Base-by-base conservation (phyloP, 2,888 invertebrate species). In the Hypselothyrea guttata region DNA sequence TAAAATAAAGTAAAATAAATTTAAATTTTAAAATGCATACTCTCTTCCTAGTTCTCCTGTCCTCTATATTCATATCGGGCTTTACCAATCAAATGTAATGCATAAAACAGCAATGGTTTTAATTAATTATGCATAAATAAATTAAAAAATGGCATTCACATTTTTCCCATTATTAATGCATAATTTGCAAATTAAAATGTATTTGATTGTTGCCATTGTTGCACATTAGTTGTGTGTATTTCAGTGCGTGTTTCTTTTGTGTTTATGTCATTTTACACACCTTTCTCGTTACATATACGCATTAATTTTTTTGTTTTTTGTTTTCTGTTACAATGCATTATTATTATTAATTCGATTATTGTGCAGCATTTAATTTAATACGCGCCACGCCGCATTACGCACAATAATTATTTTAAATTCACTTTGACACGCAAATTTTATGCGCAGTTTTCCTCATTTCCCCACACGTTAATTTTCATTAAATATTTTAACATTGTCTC, bases 351-450 rank as follows among this genome's bases (percentile, higher is more conserved):
- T 77, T 71, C 77, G 75, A 64, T 79, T 78, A 84, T 82, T 84
- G 83, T 84, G 69, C 53, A 45, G 75, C 85, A 78, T 82, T 82
- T 84, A 82, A 82, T 82, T 82, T 82, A 82, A 82, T 82, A 84
- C 79, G 59, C 71, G 68, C 61, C 65, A 68, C 49, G 81, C 63
- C 75, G 68, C 78, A 84, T 84, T 71, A 82, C 83, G 75, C 59
- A 55, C 74, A 66, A 79, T 84, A 82, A 82, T 82, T 82, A 82
- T 82, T 84, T 82, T 82, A 82, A 82, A 82, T 82, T 84, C 81
- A 75, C 73, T 82, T 82, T 82, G 81, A 82, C 81, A 84, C 74
- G 81, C 74, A 49, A 57, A 68, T 72, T 68, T 64, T 44, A 40
- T 47, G 22, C 41, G 28, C 38, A 38, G 9, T 52, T 49, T 40